Evolutionary conservation across 2,797 vertebrate genomes (phyloP).

Genomic region (Melanotaenia nigrans): DNA sequence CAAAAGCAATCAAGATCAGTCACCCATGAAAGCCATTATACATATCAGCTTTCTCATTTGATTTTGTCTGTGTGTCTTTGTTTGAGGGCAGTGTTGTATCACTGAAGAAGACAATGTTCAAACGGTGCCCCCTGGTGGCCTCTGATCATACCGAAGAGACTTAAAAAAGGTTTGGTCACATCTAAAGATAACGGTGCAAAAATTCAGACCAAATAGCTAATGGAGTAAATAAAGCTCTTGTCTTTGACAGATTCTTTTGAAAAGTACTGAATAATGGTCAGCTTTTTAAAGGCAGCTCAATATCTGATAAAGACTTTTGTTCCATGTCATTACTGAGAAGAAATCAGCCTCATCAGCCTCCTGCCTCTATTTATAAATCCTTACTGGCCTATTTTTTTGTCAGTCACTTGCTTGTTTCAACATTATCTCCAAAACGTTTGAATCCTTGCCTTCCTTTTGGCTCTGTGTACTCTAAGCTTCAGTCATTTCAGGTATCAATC

Average conservation of each 20-base stretch:
- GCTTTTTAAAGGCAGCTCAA: not conserved
- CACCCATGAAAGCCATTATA: constrained; percentile 59
- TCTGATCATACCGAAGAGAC: not conserved
- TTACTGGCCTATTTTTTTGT: not conserved
- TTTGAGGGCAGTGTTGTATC: constrained; percentile 66
- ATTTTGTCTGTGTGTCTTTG: constrained; percentile 56
- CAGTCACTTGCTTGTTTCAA: not conserved
- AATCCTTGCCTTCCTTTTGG: not conserved
- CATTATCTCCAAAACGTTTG: not conserved
- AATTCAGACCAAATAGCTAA: not conserved
- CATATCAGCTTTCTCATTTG: constrained; percentile 64
- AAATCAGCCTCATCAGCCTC: constrained; percentile 2
- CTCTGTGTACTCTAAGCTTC: not conserved
- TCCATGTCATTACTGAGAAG: constrained; percentile 6
- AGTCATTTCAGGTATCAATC: constrained; percentile 27
- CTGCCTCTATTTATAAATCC: not conserved
- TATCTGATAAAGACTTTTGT: not conserved
- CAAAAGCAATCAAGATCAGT: constrained; percentile 59
- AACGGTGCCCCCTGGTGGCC: constrained; percentile 68
- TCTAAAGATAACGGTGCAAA: not conserved
- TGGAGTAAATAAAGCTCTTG: not conserved
- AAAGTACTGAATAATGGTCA: not conserved
- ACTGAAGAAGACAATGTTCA: constrained; percentile 10
- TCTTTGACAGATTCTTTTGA: constrained; percentile 5
- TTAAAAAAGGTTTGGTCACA: constrained; percentile 6